phyloP scores from a whole-genome alignment of 2,888 invertebrate genomes.

The Phalera bucephala region DNA sequence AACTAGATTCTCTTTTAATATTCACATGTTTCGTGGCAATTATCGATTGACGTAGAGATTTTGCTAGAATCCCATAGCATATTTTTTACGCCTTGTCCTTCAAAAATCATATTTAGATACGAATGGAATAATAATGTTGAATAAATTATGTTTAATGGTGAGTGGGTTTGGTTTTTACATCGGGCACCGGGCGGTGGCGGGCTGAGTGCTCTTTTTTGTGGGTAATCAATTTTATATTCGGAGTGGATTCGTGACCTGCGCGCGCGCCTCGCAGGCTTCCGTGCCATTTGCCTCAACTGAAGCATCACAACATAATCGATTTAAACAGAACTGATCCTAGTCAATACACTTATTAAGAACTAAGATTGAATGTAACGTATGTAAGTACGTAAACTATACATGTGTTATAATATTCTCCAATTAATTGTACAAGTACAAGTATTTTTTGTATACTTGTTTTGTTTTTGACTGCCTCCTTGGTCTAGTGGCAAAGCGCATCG shows the following conservation, averaged over 20 bases:
- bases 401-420: neutral
- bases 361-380: too few relatives aligned
- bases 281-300: constrained; percentile 41
- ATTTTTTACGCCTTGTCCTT: constrained; percentile 36
- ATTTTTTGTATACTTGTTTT: neutral
- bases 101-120: constrained; percentile 48
- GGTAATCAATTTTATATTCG: constrained; percentile 75
- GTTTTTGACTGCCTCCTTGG: too few relatives aligned
- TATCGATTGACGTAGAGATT: too few relatives aligned
- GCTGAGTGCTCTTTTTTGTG: constrained; percentile 53
- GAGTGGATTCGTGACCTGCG: constrained; percentile 69
- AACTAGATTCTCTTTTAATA: constrained; percentile 22
- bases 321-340: too few relatives aligned
- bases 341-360: too few relatives aligned
- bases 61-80: constrained; percentile 33
- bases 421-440: constrained; percentile 1
- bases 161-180: constrained; percentile 58
- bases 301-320: too few relatives aligned
- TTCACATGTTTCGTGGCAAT: constrained; percentile 32
- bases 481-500: too few relatives aligned
- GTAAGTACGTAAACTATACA: too few relatives aligned
- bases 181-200: constrained; percentile 39
- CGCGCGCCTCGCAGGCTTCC: constrained; percentile 63
- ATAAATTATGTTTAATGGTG: constrained; percentile 70
- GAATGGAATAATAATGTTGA: constrained; percentile 61